A percentile compares a stretch with the other conserved stretches of the same genome.
Conservation (phyloP, 1,140 invertebrate species). For the Ladona fulva region DNA sequence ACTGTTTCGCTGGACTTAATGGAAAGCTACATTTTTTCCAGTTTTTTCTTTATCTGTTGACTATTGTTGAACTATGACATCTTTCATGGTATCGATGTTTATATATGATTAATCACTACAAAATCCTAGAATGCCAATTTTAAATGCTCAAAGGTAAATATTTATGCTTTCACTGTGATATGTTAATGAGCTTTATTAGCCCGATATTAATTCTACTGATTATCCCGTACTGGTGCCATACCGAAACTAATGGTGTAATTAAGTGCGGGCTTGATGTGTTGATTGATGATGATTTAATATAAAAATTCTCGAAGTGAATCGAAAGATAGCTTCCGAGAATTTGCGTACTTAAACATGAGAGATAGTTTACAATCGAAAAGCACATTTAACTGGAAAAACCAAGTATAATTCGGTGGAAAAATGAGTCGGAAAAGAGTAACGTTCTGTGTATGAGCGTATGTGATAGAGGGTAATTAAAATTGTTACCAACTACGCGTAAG, state of each 20-base stretch:
- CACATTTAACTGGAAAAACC: not conserved
- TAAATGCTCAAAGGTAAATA: not conserved
- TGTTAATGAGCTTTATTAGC: not conserved
- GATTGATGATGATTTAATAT: not conserved
- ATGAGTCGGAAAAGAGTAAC: not conserved
- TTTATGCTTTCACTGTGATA: not conserved
- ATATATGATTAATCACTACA: not conserved
- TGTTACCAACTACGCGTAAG: not conserved
- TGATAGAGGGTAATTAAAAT: conserved; percentile 6
- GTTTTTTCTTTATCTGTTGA: not conserved
- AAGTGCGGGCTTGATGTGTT: not conserved
- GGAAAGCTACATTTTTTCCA: not conserved
- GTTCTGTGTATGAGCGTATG: not conserved
- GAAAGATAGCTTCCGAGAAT: not conserved
- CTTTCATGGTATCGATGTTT: not conserved
- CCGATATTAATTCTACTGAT: not conserved
- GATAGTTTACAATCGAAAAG: not conserved
- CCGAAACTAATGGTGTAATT: not conserved
- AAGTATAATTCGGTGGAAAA: not conserved
- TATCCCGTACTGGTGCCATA: not conserved
- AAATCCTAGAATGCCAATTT: not conserved
- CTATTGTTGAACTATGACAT: not conserved
- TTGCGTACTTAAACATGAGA: not conserved
- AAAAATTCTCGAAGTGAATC: not conserved
- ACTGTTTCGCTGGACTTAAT: not conserved